Conservation (phyloP, 2,888 invertebrate species). For the Eupithecia centaureata region DNA sequence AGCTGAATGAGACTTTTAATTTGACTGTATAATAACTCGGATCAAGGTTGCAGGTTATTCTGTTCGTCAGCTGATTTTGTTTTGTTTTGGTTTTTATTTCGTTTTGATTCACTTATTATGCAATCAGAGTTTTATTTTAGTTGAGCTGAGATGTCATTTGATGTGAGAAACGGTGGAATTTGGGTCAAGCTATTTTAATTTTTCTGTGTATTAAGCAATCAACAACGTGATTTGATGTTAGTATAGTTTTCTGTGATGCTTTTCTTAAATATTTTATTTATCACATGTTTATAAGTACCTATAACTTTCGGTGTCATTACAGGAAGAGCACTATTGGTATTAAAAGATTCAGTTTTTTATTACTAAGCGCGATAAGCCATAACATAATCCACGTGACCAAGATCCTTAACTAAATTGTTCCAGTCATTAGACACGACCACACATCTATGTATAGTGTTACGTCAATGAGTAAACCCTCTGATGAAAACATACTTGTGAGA, state of each 20-base stretch:
- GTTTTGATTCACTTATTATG: no score
- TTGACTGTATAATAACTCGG: slow-evolving; percentile 10
- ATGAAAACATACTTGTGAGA: slow-evolving; percentile 6
- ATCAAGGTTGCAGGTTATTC: slow-evolving; percentile 4
- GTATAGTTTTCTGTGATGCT: background rate
- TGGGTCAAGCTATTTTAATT: background rate
- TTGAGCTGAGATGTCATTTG: background rate
- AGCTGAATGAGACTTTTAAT: slow-evolving; percentile 12
- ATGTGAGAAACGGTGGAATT: background rate
- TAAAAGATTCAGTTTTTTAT: background rate
- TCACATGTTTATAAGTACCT: no score
- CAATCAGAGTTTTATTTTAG: background rate
- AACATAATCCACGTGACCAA: background rate
- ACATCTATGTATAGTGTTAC: slow-evolving; percentile 8
- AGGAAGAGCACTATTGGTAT: background rate
- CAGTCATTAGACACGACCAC: slow-evolving; percentile 10
- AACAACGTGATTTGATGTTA: background rate
- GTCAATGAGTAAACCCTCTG: slow-evolving; percentile 11
- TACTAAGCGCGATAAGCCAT: background rate
- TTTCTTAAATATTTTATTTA: background rate
- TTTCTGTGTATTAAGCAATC: background rate
- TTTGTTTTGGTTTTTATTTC: slow-evolving; percentile 2
- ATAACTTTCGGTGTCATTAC: background rate
- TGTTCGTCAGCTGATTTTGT: slow-evolving; percentile 12
- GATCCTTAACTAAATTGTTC: slow-evolving; percentile 8